phyloP scores from a whole-genome alignment of 1,140 invertebrate genomes.

The Kradibia gibbosae region DNA sequence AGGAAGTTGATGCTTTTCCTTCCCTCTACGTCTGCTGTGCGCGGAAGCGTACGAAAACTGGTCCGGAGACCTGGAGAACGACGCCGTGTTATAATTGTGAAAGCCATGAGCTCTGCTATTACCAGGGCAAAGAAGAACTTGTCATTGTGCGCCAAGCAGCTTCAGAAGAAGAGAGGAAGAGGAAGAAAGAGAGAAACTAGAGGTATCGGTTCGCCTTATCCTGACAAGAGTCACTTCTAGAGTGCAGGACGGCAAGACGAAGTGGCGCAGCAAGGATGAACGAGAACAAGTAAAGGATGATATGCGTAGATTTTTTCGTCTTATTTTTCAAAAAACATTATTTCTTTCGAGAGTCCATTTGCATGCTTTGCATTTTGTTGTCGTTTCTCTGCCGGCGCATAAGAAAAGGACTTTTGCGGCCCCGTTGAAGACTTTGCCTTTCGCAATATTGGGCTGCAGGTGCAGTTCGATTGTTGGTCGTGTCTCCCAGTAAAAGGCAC shows the following conservation, averaged over 20 bases:
- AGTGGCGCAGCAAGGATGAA: background rate
- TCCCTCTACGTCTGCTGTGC: background rate
- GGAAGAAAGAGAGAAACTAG: background rate
- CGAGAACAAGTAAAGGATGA: background rate
- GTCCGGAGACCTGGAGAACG: background rate
- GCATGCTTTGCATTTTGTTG: conserved; percentile 21
- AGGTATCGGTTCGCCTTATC: conserved; percentile 5
- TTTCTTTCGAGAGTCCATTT: conserved; percentile 22
- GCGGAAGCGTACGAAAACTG: conserved; percentile 13
- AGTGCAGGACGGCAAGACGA: background rate
- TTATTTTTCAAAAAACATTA: too few relatives aligned
- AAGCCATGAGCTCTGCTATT: background rate
- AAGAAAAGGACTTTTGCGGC: too few relatives aligned
- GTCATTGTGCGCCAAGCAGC: background rate
- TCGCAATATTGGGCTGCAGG: too few relatives aligned
- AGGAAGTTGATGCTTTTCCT: background rate
- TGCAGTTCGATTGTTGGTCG: too few relatives aligned
- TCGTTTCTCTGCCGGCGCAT: background rate
- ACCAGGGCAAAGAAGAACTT: background rate
- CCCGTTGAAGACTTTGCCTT: too few relatives aligned
- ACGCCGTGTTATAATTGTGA: conserved; percentile 14
- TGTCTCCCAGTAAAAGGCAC: background rate
- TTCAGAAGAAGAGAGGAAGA: background rate
- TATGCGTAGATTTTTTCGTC: conserved; percentile 31
- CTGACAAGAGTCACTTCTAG: background rate